Evolutionary conservation across 2,113 vertebrate genomes (phyloP).

Genomic region (Glaucomys volans): DNA sequence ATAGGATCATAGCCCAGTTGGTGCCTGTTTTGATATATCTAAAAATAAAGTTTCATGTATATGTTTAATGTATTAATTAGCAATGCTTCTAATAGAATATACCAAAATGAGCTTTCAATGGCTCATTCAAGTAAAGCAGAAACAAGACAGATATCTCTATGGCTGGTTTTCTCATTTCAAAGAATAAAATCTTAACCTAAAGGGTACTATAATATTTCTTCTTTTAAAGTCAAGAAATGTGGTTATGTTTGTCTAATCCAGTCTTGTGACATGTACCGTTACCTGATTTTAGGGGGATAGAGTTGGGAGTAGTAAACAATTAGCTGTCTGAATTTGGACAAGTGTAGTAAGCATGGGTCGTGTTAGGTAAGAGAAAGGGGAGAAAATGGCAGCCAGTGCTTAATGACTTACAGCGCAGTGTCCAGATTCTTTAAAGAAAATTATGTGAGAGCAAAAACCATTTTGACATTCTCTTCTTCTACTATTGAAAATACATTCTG

Average conservation of each 20-base stretch:
- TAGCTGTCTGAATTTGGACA: not conserved
- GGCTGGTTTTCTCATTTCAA: not conserved
- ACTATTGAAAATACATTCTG: not conserved
- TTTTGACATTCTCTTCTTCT: not conserved
- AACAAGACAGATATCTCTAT: not conserved
- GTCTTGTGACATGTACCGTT: not conserved
- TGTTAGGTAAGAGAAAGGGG: not conserved
- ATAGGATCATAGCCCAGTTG: not conserved
- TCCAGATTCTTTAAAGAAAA: not conserved
- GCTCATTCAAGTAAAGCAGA: not conserved
- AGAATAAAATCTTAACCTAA: not conserved
- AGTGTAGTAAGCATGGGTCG: not conserved
- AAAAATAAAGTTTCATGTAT: not conserved
- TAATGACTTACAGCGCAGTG: not conserved
- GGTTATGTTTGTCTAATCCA: not conserved
- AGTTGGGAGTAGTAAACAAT: not conserved
- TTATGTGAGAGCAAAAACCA: not conserved
- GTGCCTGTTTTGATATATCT: not conserved
- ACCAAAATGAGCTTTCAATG: not conserved
- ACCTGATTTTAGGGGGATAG: not conserved
- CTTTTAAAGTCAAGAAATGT: not conserved
- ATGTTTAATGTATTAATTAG: not conserved
- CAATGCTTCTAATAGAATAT: not conserved
- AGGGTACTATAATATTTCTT: not conserved
- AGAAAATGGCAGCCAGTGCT: not conserved